These are phyloP conservation scores for Drosophila nannoptera DNA, from an alignment of 1,140 invertebrate genomes.

Conservation along the genomic window DNA sequence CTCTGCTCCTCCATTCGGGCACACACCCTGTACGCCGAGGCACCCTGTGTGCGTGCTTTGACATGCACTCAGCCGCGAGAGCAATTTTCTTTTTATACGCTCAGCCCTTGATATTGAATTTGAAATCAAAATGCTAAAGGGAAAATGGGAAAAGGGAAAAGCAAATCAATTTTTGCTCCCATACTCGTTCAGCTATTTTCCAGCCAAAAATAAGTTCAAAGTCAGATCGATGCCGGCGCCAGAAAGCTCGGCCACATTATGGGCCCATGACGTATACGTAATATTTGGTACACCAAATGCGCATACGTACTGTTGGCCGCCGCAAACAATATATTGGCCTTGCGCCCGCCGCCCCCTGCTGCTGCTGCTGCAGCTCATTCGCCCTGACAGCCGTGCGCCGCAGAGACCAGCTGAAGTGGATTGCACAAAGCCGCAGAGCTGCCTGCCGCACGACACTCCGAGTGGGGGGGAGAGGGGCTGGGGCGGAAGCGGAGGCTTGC, in stretches of 20 bases:
- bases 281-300: conserved; percentile 5
- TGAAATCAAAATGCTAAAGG: background rate
- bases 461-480: background rate
- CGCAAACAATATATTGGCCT: conserved; percentile 3
- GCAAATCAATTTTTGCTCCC: background rate
- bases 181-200: too few relatives aligned
- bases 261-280: conserved; percentile 15
- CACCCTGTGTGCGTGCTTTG: conserved; percentile 5
- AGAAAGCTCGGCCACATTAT: background rate
- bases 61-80: conserved; percentile 8
- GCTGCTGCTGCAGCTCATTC: background rate
- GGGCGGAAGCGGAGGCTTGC: too few relatives aligned
- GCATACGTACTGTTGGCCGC: conserved; percentile 9
- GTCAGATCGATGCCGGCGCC: conserved; percentile 5
- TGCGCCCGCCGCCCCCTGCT: background rate
- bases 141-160: conserved; percentile 1
- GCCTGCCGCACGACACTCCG: background rate
- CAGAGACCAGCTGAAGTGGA: conserved; percentile 5
- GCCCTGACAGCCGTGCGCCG: conserved; percentile 9
- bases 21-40: background rate
- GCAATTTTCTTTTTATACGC: conserved; percentile 11
- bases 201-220: conserved; percentile 2
- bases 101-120: conserved; percentile 2
- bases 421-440: background rate
- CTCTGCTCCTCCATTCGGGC: background rate